These are phyloP conservation scores for Molossus alvarezi DNA, from an alignment of 2,797 vertebrate species.

Conservation along the genomic window DNA sequence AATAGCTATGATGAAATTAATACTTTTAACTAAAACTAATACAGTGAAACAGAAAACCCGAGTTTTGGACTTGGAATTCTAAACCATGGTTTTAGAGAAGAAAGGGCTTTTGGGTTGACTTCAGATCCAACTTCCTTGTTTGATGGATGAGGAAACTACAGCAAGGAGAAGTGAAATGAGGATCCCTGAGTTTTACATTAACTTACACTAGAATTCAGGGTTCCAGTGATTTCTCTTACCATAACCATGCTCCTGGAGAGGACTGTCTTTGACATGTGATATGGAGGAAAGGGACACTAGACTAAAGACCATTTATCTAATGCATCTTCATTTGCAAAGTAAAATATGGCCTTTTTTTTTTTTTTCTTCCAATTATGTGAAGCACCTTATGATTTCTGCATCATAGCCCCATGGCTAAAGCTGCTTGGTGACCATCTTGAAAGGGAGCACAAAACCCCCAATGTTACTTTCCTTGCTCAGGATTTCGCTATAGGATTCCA, in stretches of 20 bases:
- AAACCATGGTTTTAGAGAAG: constrained; percentile 27
- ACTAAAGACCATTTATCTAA: neutral
- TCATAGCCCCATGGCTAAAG: neutral
- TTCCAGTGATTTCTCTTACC: neutral
- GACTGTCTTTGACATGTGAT: neutral
- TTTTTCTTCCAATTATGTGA: neutral
- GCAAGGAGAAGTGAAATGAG: neutral
- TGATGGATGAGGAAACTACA: neutral
- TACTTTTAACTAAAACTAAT: constrained; percentile 16
- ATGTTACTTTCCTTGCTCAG: neutral
- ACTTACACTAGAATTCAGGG: neutral
- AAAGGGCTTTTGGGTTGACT: constrained; percentile 25
- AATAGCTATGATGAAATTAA: constrained; percentile 24
- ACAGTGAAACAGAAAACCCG: constrained; percentile 20
- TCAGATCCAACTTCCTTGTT: neutral
- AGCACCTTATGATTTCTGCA: neutral
- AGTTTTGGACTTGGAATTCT: constrained; percentile 51
- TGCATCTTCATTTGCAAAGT: neutral
- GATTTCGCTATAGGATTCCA: neutral
- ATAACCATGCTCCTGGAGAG: neutral
- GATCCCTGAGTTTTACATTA: neutral
- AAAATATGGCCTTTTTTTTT: neutral
- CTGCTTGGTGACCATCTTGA: neutral
- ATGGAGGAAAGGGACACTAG: neutral
- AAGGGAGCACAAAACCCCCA: neutral